Conservation (phyloP, 1,140 invertebrate species). For the Mercenaria mercenaria region DNA sequence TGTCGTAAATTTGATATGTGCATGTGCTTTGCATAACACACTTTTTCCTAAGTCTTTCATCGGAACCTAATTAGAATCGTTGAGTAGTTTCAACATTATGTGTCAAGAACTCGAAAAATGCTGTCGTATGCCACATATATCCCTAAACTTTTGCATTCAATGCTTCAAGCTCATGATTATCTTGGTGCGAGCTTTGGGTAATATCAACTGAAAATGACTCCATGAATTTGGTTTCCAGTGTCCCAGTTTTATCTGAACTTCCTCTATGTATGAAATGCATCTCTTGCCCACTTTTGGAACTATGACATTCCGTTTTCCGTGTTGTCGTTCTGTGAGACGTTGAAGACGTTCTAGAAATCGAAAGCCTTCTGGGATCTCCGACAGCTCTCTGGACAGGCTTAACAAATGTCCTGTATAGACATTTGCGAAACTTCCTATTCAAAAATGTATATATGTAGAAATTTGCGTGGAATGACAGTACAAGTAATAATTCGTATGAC, state of each 20-base stretch:
- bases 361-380: background rate
- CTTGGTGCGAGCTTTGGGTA: background rate
- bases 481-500: conserved; percentile 42
- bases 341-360: background rate
- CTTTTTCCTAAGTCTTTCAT: too few species aligned
- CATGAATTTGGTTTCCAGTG: background rate
- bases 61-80: too few species aligned
- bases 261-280: background rate
- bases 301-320: background rate
- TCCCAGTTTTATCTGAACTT: background rate
- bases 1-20: too few species aligned
- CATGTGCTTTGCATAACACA: too few species aligned
- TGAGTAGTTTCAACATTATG: too few species aligned
- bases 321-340: background rate
- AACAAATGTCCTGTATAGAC: background rate
- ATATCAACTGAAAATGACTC: background rate
- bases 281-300: background rate
- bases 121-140: too few species aligned
- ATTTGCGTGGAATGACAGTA: conserved; percentile 54
- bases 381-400: background rate
- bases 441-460: conserved; percentile 55
- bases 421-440: conserved; percentile 34
- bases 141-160: background rate
- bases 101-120: too few species aligned
- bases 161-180: background rate